Evolutionary conservation across 2,113 vertebrate species (phyloP), one percentile per base, ranked within the genome.

Genomic region (Seriola rivoliana): DNA sequence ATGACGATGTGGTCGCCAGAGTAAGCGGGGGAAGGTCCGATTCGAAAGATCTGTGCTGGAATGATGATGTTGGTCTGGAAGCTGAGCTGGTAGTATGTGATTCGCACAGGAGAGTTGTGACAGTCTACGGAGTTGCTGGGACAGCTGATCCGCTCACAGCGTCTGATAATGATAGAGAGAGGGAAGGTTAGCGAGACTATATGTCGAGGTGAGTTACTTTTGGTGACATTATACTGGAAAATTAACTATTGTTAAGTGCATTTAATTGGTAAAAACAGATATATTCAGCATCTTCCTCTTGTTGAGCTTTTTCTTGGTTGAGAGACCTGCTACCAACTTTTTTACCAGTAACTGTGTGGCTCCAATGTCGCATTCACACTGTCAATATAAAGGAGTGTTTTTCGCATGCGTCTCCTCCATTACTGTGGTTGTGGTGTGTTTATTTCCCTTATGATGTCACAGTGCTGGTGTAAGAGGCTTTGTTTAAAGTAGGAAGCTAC

Each of bases 31-130:
- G 97, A 97, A 0, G 97, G 98, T 8, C 96, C 96, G 13, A 99
- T 99, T 3, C 97, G 96, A 93, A 99, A 99, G 86, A 99, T 98
- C 90, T 98, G 97, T 0, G 97, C 95, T 0, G 98, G 98, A 55
- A 96, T 95, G 84, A 96, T 84, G 1, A 97, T 96, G 81, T 97
- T 96, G 14, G 96, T 97, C 88, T 98, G 97, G 93, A 98, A 97
- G 90, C 93, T 97, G 78, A 99, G 96, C 85, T 97, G 97, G 91
- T 99, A 97, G 85, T 97, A 95, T 0, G 97, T 97, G 90, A 99
- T 98, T 67, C 96, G 94, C 19, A 96, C 74, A 0, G 98, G 97
- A 0, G 94, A 95, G 73, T 85, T 96, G 87, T 97, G 97, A 87
- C 98, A 99, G 78, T 97, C 97, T 55, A 95, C 9, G 17, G 95